Evolutionary conservation across 2,113 vertebrate genomes (phyloP), one percentile per base, ranked within the genome.

Genomic region (Corythornis cristatus): DNA sequence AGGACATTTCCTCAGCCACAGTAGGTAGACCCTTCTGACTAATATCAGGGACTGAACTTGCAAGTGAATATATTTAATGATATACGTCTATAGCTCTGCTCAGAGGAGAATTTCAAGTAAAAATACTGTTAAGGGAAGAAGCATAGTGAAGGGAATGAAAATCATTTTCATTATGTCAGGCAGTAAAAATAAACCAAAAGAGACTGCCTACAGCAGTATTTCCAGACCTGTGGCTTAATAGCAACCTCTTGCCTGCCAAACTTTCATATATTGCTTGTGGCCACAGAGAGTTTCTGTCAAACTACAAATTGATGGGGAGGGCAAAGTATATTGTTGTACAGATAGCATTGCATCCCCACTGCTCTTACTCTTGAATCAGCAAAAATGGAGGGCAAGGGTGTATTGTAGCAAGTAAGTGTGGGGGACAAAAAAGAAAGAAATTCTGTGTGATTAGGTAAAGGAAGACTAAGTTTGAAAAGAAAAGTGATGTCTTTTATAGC

Each of bases 131-230:
- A 82, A 76, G 72, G 76, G 60, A 96, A 92, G 82, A 95, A 95
- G 81, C 70, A 57, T 8, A 68, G 37, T 22, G 51, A 90, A 82
- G 60, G 62, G 80, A 90, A 71, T 35, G n/a, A 79, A 94, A 57
- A 78, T 93, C 0, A 88, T 81, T 94, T 95, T 95, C 83, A 90
- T 81, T 93, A 67, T 71, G 80, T 77, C 23, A 73, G 61, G 91
- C 83, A 92, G 70, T 82, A 90, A 90, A 91, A 95, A 67, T 15
- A 83, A 86, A 78, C 29, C 50, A 87, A 84, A 95, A 96, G 29
- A 89, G 54, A 90, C 4, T 50, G 71, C 71, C 90, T 87, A 51
- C 61, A 80, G 75, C 79, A 73, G 42, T 51, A 87, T 64, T 71
- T 91, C 50, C 85, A 96, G 67, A 83, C n/a, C 26, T 73, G 71